phyloP scores from a whole-genome alignment of 2,113 vertebrate genomes.

The Phaethon lepturus region DNA sequence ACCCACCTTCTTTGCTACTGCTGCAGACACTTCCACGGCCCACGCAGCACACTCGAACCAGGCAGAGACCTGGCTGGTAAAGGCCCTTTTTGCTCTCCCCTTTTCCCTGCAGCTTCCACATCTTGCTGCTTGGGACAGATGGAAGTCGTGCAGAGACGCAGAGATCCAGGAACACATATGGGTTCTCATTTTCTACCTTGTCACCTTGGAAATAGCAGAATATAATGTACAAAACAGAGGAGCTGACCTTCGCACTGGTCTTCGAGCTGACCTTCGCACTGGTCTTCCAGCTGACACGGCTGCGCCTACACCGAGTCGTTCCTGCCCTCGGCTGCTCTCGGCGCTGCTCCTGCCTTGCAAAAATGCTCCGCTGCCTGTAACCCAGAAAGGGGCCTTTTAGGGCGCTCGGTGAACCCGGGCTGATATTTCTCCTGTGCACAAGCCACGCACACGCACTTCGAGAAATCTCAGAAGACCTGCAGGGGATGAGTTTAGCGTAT shows the following conservation, averaged over 20 bases:
- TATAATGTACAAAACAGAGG: neutral
- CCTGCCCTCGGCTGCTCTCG: neutral
- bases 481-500: constrained; percentile 38
- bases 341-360: neutral
- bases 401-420: neutral
- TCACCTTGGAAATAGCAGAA: neutral
- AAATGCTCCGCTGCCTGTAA: neutral
- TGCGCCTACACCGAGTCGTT: accelerated
- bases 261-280: neutral
- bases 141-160: neutral
- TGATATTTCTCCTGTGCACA: neutral
- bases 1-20: neutral
- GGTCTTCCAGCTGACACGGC: neutral
- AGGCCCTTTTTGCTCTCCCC: neutral
- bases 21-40: neutral
- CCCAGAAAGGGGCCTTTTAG: neutral
- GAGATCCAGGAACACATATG: neutral
- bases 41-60: accelerated
- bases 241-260: neutral
- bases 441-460: neutral
- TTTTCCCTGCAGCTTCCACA: neutral
- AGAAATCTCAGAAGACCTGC: constrained; percentile 45
- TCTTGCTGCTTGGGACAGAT: neutral
- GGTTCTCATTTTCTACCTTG: constrained; percentile 35
- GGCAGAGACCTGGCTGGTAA: neutral